phyloP scores from a whole-genome alignment of 2,113 vertebrate species.

The Pterocles orientalis region DNA sequence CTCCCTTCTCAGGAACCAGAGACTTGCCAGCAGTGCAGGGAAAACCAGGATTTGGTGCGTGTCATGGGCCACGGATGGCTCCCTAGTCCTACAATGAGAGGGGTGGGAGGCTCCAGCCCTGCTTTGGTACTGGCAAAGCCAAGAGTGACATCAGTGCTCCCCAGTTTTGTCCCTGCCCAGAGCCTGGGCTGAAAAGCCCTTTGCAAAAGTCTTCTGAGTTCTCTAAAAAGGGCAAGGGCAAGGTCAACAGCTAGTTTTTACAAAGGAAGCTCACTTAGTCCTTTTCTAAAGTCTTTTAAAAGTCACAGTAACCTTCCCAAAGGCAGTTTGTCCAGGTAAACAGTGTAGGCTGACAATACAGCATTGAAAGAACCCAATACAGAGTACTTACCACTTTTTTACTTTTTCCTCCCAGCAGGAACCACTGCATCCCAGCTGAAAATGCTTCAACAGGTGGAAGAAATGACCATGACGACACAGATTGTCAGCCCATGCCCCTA shows the following conservation, averaged over 20 bases:
- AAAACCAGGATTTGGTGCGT: not conserved
- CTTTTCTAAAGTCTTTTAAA: not conserved
- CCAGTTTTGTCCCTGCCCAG: not conserved
- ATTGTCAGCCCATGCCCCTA: not conserved
- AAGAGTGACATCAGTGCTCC: not conserved
- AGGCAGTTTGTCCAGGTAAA: not conserved
- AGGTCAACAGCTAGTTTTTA: not conserved
- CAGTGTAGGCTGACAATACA: not conserved
- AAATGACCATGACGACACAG: fast-evolving
- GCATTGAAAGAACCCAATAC: not conserved
- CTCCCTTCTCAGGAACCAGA: not conserved
- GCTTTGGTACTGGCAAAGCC: not conserved
- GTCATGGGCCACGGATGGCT: not conserved
- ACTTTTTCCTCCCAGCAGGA: not conserved
- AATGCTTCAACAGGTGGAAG: not conserved
- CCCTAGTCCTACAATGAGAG: not conserved
- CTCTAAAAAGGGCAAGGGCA: not conserved
- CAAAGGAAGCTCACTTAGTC: not conserved
- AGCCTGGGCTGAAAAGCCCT: slow-evolving; percentile 4
- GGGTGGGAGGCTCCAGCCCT: not conserved
- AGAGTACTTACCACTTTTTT: not conserved
- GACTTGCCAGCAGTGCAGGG: not conserved
- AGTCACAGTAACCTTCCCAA: not conserved
- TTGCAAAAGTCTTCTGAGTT: not conserved
- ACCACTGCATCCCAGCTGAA: not conserved